These are phyloP conservation scores for Caenorhabditis virilis DNA, from an alignment of 2,888 invertebrate genomes.

Conservation along the genomic window DNA sequence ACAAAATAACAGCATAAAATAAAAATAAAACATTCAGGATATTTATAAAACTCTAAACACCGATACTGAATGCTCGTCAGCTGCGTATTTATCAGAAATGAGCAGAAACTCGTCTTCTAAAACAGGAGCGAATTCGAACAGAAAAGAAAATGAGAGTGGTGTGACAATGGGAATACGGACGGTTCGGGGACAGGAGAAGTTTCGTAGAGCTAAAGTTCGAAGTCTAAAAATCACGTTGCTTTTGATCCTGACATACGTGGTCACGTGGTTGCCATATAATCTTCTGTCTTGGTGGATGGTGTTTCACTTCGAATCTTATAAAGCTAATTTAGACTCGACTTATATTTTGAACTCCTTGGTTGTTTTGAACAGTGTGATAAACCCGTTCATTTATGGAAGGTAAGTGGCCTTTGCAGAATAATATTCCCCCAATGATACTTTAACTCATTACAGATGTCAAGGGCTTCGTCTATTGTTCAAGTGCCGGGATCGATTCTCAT, in stretches of 20 bases:
- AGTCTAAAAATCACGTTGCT: slow-evolving; percentile 56
- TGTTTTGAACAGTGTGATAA: slow-evolving; percentile 57
- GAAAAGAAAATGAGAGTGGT: slow-evolving; percentile 35
- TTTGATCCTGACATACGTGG: slow-evolving; percentile 55
- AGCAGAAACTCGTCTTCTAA: slow-evolving; percentile 42
- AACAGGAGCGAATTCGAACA: slow-evolving; percentile 12
- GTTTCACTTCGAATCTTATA: slow-evolving; percentile 45
- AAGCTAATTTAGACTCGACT: slow-evolving; percentile 43
- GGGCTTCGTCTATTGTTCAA: slow-evolving; percentile 44
- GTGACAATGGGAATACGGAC: slow-evolving; percentile 41
- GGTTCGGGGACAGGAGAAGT: slow-evolving; percentile 53
- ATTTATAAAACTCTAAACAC: slow-evolving; percentile 53
- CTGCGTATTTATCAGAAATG: slow-evolving; percentile 49
- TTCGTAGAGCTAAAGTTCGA: slow-evolving; percentile 51
- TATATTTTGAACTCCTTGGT: slow-evolving; percentile 55
- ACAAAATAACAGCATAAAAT: too few relatives aligned
- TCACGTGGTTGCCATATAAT: slow-evolving; percentile 62
- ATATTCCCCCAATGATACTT: neutral
- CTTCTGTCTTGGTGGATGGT: slow-evolving; percentile 57
- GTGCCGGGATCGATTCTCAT: slow-evolving; percentile 25
- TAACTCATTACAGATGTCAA: slow-evolving; percentile 36
- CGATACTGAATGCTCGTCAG: slow-evolving; percentile 47
- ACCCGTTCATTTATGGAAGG: slow-evolving; percentile 60
- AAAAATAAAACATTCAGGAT: too few relatives aligned
- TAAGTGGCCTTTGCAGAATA: slow-evolving; percentile 2